These are phyloP conservation scores for Nasonia vitripennis DNA, from an alignment of 1,140 invertebrate species.

Conservation along the genomic window DNA sequence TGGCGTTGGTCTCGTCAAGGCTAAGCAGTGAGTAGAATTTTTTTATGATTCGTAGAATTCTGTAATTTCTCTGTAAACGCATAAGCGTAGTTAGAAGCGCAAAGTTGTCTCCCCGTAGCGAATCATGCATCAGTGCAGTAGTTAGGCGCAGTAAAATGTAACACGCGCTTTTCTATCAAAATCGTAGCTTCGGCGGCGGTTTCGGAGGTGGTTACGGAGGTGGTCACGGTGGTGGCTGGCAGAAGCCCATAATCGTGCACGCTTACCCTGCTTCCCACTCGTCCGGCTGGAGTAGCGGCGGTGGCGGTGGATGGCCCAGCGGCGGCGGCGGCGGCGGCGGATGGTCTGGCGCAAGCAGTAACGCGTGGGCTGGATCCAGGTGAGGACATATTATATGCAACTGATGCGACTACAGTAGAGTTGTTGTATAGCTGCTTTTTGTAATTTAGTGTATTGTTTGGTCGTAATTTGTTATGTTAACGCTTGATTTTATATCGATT, in stretches of 20 bases:
- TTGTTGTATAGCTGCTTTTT: too few relatives aligned
- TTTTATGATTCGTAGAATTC: too few relatives aligned
- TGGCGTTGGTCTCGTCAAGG: constrained; percentile 54
- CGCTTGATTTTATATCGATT: background rate
- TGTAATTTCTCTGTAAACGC: too few relatives aligned
- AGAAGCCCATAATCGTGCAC: background rate
- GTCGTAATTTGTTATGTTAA: too few relatives aligned
- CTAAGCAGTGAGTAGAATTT: constrained; percentile 54
- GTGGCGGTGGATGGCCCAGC: background rate
- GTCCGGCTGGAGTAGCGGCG: background rate
- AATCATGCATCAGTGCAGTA: too few relatives aligned
- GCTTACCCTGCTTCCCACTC: background rate
- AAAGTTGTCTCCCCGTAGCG: too few relatives aligned
- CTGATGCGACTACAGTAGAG: too few relatives aligned
- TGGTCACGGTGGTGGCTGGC: background rate
- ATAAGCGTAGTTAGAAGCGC: too few relatives aligned
- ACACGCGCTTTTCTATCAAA: background rate
- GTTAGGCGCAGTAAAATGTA: too few relatives aligned
- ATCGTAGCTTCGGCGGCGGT: constrained; percentile 10
- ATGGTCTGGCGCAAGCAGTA: background rate
- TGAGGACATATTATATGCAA: background rate
- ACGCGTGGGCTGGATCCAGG: background rate
- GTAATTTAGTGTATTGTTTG: background rate
- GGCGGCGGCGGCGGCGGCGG: background rate
- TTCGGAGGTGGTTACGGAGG: background rate